Evolutionary conservation across 1,140 invertebrate species (phyloP).

Genomic region (Drosophila subobscura): DNA sequence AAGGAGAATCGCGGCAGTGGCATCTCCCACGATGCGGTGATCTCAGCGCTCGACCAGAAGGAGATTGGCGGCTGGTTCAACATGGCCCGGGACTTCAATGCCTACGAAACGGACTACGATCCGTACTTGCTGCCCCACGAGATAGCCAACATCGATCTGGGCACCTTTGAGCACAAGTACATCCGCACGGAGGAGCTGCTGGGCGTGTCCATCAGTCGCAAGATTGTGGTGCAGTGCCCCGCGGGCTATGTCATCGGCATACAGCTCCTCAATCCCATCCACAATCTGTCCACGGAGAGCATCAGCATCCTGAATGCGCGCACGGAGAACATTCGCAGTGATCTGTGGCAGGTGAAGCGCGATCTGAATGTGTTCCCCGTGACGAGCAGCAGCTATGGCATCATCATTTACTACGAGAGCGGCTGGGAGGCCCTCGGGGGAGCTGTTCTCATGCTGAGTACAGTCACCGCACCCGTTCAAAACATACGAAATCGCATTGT

Average conservation of each 20-base stretch:
- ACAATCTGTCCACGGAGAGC: slow-evolving; percentile 92
- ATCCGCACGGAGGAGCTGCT: slow-evolving; percentile 88
- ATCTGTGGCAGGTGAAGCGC: slow-evolving; percentile 90
- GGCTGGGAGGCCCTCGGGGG: slow-evolving; percentile 91
- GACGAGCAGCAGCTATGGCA: slow-evolving; percentile 91
- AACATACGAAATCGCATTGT: slow-evolving; percentile 89
- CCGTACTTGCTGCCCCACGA: slow-evolving; percentile 88
- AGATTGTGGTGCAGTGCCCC: slow-evolving; percentile 87
- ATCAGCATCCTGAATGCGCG: slow-evolving; percentile 91
- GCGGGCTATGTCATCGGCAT: slow-evolving; percentile 91
- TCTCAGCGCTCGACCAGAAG: slow-evolving; percentile 92
- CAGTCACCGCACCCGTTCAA: slow-evolving; percentile 88
- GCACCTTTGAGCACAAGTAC: slow-evolving; percentile 90
- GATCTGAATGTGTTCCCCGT: slow-evolving; percentile 95
- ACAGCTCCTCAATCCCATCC: slow-evolving; percentile 93
- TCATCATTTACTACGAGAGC: slow-evolving; percentile 92
- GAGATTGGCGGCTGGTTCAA: slow-evolving; percentile 97
- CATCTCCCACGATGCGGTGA: slow-evolving; percentile 95
- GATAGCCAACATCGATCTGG: slow-evolving; percentile 87
- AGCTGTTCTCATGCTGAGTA: slow-evolving; percentile 91
- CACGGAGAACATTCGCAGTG: slow-evolving; percentile 86
- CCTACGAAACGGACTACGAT: slow-evolving; percentile 88
- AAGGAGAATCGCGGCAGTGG: slow-evolving; percentile 94
- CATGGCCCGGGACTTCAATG: slow-evolving; percentile 86
- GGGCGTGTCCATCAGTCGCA: slow-evolving; percentile 86